Percentiles rank a stretch among this genome's conserved stretches.
These are phyloP conservation scores for Toxotes chatareus DNA, from an alignment of 2,113 vertebrate genomes.

Conservation along the genomic window DNA sequence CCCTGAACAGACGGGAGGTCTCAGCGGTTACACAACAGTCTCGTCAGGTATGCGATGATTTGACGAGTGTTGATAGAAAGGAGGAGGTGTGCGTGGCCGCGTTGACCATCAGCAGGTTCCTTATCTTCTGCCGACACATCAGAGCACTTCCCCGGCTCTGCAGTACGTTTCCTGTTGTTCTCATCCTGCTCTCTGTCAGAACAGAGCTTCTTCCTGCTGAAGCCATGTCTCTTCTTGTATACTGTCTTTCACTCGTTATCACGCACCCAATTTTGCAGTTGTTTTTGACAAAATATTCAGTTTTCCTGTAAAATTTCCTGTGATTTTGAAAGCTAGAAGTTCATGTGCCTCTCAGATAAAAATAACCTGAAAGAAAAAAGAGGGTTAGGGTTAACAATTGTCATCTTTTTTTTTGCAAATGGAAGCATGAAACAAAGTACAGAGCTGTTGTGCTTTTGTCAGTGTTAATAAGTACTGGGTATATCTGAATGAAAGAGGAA, in stretches of 20 bases:
- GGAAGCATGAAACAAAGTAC: neutral
- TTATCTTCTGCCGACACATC: slow-evolving; percentile 80
- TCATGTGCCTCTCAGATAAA: neutral
- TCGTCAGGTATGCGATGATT: slow-evolving; percentile 34
- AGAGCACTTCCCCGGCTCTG: slow-evolving; percentile 74
- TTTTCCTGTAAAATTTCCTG: neutral
- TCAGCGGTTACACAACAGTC: slow-evolving; percentile 18
- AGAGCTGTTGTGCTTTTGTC: neutral
- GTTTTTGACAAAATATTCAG: neutral
- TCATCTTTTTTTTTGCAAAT: neutral
- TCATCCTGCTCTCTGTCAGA: slow-evolving; percentile 56
- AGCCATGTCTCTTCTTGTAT: slow-evolving; percentile 38
- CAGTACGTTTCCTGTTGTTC: slow-evolving; percentile 83
- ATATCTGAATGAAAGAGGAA: neutral
- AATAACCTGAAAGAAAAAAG: neutral
- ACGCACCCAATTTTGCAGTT: neutral
- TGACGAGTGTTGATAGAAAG: slow-evolving; percentile 46
- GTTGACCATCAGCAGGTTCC: slow-evolving; percentile 43
- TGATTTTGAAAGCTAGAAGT: neutral
- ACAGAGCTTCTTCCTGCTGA: slow-evolving; percentile 59
- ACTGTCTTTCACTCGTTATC: neutral
- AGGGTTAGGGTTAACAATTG: no score
- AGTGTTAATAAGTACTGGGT: neutral
- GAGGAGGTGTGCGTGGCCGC: slow-evolving; percentile 18
- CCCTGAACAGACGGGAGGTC: neutral